Evolutionary conservation across 1,140 invertebrate species (phyloP), one percentile per base, ranked within the genome.

Genomic region (Drosophila burlai): DNA sequence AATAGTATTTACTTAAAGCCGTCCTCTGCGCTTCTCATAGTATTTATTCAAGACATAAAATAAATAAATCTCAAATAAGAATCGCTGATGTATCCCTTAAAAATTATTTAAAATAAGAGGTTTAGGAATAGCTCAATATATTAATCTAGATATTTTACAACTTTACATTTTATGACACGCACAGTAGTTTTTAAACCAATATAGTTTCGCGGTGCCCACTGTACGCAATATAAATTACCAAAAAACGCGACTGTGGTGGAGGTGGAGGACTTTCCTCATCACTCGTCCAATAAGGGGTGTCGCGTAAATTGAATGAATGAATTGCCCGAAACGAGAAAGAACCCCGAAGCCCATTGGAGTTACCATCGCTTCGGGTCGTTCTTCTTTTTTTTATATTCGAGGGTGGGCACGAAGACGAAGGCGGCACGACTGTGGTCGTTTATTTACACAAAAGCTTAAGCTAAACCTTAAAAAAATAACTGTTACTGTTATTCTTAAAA

Each of bases 381-480:
- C 50, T 64, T 31, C 13, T 21, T 24, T 67, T 68, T 61, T 73
- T 59, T 26, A 50, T 54, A 45, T 55, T 58, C 26, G 38, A 59
- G 76, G 43, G 86, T 79, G 79, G 81, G 74, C 73, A 60, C 54
- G 26, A 26, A 50, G 57, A 47, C 26, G 50, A 52, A 52, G 50
- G 61, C 21, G 54, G 83, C 75, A 81, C 81, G 85, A 91, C 85
- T 90, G 85, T 89, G 86, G 85, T 85, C 85, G 85, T 90, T 90
- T 90, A 90, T 90, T 90, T 90, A 90, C 85, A 90, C 85, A 90
- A 90, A 90, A 90, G 85, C 85, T 90, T 90, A 90, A 90, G 85
- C 85, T 90, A 90, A 90, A 90, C 85, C 85, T 90, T 90, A 90
- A 90, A 90, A 90, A 90, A 90, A 90, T 90, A 90, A 90, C 85